Evolutionary conservation across 2,113 vertebrate species (phyloP).

Genomic region (Antidorcas marsupialis): DNA sequence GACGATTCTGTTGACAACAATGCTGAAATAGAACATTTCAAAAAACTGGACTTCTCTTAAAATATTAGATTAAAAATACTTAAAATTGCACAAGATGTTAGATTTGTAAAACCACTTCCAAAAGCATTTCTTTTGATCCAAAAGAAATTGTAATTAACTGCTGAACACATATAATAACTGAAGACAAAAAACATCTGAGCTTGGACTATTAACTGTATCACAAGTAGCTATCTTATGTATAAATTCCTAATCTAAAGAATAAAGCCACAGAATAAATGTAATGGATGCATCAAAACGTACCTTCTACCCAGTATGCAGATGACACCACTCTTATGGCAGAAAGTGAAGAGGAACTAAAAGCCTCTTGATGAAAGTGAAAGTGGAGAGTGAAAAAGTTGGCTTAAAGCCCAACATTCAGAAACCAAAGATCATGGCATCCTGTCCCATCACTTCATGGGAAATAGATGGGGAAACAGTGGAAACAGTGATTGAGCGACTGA

Average conservation of each 20-base stretch:
- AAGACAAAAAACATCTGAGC: neutral
- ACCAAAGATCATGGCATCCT: too few species aligned
- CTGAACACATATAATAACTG: neutral
- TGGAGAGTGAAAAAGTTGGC: too few species aligned
- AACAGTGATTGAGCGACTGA: too few species aligned
- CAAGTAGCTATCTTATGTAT: neutral
- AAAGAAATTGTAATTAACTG: neutral
- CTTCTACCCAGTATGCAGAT: neutral
- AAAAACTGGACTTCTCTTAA: neutral
- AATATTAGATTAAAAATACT: neutral
- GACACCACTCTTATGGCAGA: too few species aligned
- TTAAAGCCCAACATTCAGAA: too few species aligned
- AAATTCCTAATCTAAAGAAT: neutral
- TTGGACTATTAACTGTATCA: neutral
- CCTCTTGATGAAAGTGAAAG: too few species aligned
- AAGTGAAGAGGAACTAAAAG: too few species aligned
- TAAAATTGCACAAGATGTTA: neutral
- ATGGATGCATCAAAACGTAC: neutral
- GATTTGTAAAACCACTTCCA: conserved; percentile 3
- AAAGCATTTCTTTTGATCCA: neutral
- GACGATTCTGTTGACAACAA: neutral
- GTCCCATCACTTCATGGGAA: too few species aligned
- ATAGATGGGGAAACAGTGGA: too few species aligned
- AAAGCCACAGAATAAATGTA: neutral
- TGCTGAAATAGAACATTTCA: neutral